Base-by-base conservation (phyloP, 2,797 vertebrate species). In the Fratercula arctica region DNA sequence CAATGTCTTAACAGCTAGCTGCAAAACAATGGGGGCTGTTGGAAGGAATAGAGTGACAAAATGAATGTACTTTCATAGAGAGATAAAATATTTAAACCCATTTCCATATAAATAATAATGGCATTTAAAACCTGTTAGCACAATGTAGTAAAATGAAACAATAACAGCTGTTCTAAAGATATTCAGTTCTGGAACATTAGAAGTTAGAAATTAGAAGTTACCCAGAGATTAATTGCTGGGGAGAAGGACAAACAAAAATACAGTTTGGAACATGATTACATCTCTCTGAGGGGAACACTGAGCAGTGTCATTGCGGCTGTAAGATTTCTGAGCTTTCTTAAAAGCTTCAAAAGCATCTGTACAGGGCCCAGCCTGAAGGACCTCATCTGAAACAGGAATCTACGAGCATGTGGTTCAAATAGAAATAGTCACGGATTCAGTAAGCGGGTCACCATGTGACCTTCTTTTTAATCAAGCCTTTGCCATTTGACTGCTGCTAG, bases 171-270 rank as follows among this genome's bases (percentile, higher is more conserved):
- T 82, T 77, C n/a, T 12, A 82, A 89, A 79, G 24, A 26, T 67
- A 46, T 8, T 75, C 5, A 28, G 46, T 73, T 73, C 67, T 63
- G 53, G 17, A 92, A 73, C 10, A 45, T 79, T 50, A 74, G n/a
- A 85, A 92, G 45, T 77, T 51, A 81, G 69, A 90, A 70, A 82
- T 53, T 53, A 33, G 39, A 91, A 87, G 29, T 59, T 86, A 74
- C 10, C 6, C 37, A 48, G 64, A 25, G 15, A 75, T 90, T 85
- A 85, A 84, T 61, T 90, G 31, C 28, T 87, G 37, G 11, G 56
- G 35, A 13, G 10, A 90, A 91, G 17, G 20, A 72, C 12, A 73
- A 90, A 57, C 1, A 50, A 84, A 81, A 88, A 66, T 63, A 18
- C 16, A 66, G 4, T 46, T 78, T 85, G 29, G 29, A 57, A 16